Percentiles rank a stretch among this genome's conserved stretches.
Conservation (phyloP, 2,797 vertebrate genomes). For the Sebastes taczanowskii region DNA sequence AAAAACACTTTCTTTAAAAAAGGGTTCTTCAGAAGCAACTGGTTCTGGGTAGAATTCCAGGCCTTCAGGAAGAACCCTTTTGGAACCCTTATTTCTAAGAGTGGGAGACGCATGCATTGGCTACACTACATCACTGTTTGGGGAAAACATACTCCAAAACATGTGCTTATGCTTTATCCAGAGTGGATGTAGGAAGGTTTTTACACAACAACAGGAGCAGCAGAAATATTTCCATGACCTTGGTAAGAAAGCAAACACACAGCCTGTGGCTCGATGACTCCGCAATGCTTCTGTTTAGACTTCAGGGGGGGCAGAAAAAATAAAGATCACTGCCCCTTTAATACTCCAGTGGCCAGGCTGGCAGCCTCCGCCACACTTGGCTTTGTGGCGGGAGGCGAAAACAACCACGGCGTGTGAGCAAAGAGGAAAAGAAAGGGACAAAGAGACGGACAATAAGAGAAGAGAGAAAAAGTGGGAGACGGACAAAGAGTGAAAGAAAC, state of each 20-base stretch:
- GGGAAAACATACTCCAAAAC: not conserved
- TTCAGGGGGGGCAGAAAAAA: conserved; percentile 7
- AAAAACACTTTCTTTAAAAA: too few species aligned
- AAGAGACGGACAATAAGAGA: not conserved
- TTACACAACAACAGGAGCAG: not conserved
- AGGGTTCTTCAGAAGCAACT: too few species aligned
- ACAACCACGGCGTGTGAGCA: not conserved
- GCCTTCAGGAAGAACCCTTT: too few species aligned
- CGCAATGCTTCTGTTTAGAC: conserved; percentile 14
- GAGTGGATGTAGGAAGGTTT: not conserved
- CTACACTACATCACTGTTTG: not conserved
- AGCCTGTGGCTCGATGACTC: conserved; percentile 15
- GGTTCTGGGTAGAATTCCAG: too few species aligned
- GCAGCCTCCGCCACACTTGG: conserved; percentile 4
- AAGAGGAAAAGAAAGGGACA: conserved; percentile 9
- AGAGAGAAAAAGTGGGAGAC: not conserved
- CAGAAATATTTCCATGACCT: conserved; percentile 20
- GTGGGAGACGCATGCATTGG: not conserved
- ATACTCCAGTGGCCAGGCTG: conserved; percentile 20
- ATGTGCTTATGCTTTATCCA: not conserved
- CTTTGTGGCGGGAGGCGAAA: not conserved
- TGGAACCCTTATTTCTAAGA: not conserved
- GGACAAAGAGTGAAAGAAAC: not conserved
- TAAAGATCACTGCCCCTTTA: conserved; percentile 46
- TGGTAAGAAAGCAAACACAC: conserved; percentile 23